These are phyloP conservation scores for Myopa tessellatipennis DNA, from an alignment of 2,888 invertebrate species.

Conservation along the genomic window DNA sequence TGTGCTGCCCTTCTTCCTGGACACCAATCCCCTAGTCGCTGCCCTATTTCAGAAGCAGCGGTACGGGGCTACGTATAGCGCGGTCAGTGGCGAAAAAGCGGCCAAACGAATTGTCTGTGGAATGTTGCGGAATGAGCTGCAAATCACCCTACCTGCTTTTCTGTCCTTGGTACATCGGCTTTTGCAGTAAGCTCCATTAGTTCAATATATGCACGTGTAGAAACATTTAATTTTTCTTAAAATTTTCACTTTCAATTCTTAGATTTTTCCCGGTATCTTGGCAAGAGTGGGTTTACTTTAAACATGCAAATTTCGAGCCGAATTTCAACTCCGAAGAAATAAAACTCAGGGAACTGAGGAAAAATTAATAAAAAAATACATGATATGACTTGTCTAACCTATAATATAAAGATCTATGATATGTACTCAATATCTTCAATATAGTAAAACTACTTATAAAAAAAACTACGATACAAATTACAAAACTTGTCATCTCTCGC, in stretches of 20 bases:
- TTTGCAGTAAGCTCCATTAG: slow-evolving; percentile 39
- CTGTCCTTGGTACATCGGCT: slow-evolving; percentile 15
- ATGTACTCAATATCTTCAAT: too few relatives aligned
- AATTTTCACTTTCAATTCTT: background rate
- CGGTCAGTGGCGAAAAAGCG: slow-evolving; percentile 48
- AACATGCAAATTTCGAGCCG: too few relatives aligned
- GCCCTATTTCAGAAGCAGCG: background rate
- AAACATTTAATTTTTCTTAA: background rate
- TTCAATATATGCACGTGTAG: too few relatives aligned
- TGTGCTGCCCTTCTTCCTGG: slow-evolving; percentile 63
- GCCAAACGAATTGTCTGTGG: slow-evolving; percentile 51
- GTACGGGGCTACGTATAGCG: slow-evolving; percentile 38
- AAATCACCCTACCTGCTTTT: slow-evolving; percentile 51
- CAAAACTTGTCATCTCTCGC: background rate
- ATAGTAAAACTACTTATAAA: too few relatives aligned
- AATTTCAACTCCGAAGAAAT: too few relatives aligned
- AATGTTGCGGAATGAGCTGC: slow-evolving; percentile 50
- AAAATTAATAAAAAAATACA: slow-evolving; percentile 12
- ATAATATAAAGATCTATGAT: too few relatives aligned
- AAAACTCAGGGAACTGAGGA: background rate
- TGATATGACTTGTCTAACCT: background rate
- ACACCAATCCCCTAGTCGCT: slow-evolving; percentile 49
- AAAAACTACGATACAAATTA: background rate
- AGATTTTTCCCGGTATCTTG: slow-evolving; percentile 4
- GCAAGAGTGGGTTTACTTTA: background rate